Base-by-base conservation (phyloP, 2,888 invertebrate species). In the Noctua pronuba region DNA sequence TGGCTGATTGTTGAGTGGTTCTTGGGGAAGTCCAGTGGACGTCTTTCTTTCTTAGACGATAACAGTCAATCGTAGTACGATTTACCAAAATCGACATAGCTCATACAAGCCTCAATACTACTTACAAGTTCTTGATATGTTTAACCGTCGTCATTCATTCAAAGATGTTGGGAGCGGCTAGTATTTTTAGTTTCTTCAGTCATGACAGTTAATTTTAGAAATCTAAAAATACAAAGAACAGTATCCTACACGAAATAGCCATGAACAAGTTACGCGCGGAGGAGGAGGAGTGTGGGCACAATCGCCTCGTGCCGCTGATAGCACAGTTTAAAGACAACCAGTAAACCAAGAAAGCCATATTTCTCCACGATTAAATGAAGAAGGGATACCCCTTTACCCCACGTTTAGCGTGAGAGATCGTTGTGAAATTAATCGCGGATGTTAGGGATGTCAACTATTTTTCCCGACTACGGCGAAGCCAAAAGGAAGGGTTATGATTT, bases 301-400 rank as follows among this genome's bases (percentile, higher is more conserved):
- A 86, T 83, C 83, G 67, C 60, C 73, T 73, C 62, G 65, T 75
- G 75, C 49, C 52, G 82, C 81, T 87, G 90, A 91, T 91, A 91
- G 86, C 73, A 88, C 88, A 84, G 79, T 41, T n/a, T 41, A 18
- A 41, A n/a, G 65, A 8, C 16, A n/a, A 41, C 65, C 65, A 65
- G 65, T 65, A 65, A 65, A n/a, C n/a, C 41, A 65, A 65, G 41
- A 8, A 65, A 18, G 41, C 16, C 41, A 10, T 10, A 35, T 21
- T 35, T 60, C 31, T 21, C 31, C 31, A 60, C 2, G 60, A 58
- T 3, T 2, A 3, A 31, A 18, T 21, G 31, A 31, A 35, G 35
- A 31, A 62, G 31, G 5, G 18, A 1, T 60, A 31, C 31, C n/a
- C n/a, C n/a, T n/a, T n/a, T n/a, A n/a, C n/a, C n/a, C n/a, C n/a